These are phyloP conservation scores for Avahi laniger DNA, from an alignment of 2,797 vertebrate genomes.

Conservation along the genomic window DNA sequence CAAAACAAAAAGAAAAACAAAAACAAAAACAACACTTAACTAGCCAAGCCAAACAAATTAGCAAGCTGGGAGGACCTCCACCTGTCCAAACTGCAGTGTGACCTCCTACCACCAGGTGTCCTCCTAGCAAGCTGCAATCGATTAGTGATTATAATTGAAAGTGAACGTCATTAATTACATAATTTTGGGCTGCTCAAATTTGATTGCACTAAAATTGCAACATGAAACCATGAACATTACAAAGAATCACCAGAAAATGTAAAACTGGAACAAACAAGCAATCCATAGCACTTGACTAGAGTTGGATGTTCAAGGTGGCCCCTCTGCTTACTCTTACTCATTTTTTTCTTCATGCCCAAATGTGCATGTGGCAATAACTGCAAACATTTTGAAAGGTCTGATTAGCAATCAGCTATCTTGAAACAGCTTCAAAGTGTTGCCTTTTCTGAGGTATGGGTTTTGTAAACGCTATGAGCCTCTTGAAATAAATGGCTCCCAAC, in stretches of 20 bases:
- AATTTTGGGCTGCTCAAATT: neutral
- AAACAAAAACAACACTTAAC: neutral
- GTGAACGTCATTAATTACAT: neutral
- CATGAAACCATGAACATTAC: neutral
- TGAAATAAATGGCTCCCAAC: neutral
- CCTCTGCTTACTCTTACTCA: neutral
- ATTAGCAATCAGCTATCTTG: neutral
- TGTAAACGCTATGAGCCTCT: neutral
- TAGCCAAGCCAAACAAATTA: neutral
- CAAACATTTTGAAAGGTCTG: neutral
- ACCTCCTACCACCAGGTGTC: neutral
- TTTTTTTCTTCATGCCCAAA: neutral
- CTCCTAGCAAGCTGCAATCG: neutral
- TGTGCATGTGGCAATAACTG: neutral
- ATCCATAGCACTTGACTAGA: neutral
- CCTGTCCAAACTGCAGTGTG: neutral
- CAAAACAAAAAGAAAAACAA: neutral
- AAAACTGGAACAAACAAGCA: fast-evolving
- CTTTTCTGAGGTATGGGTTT: neutral
- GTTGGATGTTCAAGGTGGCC: neutral
- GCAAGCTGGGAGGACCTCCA: neutral
- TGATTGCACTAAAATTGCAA: neutral
- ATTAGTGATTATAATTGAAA: neutral
- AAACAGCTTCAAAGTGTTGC: neutral
- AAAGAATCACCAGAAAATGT: neutral